These are phyloP conservation scores for Oostethus manadensis DNA, from an alignment of 2,113 vertebrate species.

Conservation along the genomic window DNA sequence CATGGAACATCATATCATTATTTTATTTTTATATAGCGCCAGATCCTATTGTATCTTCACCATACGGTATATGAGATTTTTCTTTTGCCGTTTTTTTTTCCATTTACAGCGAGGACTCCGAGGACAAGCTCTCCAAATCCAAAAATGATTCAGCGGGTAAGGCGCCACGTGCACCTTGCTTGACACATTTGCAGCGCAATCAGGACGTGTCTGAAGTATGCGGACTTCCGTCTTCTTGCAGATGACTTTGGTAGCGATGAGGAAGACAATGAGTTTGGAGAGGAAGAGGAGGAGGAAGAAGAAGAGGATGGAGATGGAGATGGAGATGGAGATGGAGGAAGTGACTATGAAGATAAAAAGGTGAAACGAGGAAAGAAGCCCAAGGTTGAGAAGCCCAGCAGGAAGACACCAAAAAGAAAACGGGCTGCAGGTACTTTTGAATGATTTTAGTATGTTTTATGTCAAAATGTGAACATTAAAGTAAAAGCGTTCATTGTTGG, in stretches of 20 bases:
- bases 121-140: conserved; percentile 92
- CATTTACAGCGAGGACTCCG: conserved; percentile 85
- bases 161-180: conserved; percentile 2
- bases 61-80: too few species aligned
- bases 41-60: too few species aligned
- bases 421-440: conserved; percentile 75
- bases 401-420: conserved; percentile 81
- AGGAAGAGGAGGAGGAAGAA: conserved; percentile 79
- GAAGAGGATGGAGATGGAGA: conserved; percentile 75
- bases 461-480: not conserved
- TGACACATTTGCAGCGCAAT: not conserved
- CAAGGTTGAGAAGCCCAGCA: conserved; percentile 77
- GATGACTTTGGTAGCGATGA: conserved; percentile 85
- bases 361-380: conserved; percentile 83
- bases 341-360: conserved; percentile 83
- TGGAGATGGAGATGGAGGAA: conserved; percentile 75
- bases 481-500: not conserved
- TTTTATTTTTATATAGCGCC: too few species aligned
- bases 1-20: too few species aligned
- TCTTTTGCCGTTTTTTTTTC: too few species aligned
- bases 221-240: conserved; percentile 30
- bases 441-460: not conserved
- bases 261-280: conserved; percentile 77
- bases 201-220: not conserved
- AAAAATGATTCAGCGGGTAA: conserved; percentile 97